Base-by-base conservation (phyloP, 2,888 invertebrate genomes). In the Hylaea fasciaria region DNA sequence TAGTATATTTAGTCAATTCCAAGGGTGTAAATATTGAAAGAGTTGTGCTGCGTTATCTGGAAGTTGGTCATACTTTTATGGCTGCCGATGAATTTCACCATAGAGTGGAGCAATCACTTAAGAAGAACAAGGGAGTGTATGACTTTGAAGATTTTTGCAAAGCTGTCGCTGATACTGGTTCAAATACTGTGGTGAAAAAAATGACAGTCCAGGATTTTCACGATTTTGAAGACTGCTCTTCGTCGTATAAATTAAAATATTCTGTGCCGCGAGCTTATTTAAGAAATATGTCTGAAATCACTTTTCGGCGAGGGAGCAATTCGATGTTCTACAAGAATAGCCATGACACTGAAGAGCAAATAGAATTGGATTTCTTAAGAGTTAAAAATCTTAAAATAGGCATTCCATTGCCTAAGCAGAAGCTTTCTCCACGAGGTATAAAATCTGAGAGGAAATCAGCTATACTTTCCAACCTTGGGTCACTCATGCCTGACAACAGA, bases 1-100 rank as follows among this genome's bases (percentile, higher is more conserved):
- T 71, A 16, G 46, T 71, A 35, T 43, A 57, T 56, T 56, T 74
- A 56, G 57, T 74, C 52, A 57, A 65, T 35, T 57, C 58, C 17
- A 43, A 14, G 16, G 62, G 44, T 43, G 55, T 62, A 0, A 74
- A 71, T 65, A 64, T 66, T 61, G 64, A 66, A 56, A 50, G 45
- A 40, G 63, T 72, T 40, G 64, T 54, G 45, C 35, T 69, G 29
- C 68, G 67, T 58, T 78, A 72, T 59, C 67, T 78, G 48, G 71
- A 72, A 32, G 57, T 55, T 57, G 74, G 76, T 35, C 78, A 78
- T 43, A 76, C 76, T 41, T 77, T 72, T 45, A 79, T 77, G 73
- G 70, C 74, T 51, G 73, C 76, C 14, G 80, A 78, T 62, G 69
- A 71, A 50, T 78, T 80, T 16, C 47, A 47, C 35, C 35, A 47